phyloP scores from a whole-genome alignment of 2,797 vertebrate genomes.

The Falco naumanni region DNA sequence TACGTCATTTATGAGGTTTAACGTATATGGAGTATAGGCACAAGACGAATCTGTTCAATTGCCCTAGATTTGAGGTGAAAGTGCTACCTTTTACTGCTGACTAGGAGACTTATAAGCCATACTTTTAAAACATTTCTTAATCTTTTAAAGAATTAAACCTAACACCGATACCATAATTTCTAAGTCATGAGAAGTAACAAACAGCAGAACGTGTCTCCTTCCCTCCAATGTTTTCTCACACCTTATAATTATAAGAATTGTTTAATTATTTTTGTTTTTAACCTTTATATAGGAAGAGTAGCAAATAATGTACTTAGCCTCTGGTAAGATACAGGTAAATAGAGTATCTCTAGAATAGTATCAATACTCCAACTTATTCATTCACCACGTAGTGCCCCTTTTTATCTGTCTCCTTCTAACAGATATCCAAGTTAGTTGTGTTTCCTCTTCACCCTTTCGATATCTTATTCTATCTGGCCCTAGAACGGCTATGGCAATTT shows the following conservation, averaged over 20 bases:
- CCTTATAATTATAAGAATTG: not conserved
- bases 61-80: not conserved
- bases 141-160: not conserved
- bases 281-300: not conserved
- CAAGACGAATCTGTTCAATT: not conserved
- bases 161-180: not conserved
- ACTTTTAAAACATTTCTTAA: not conserved
- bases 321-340: not conserved
- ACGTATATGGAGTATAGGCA: not conserved
- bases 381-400: not conserved
- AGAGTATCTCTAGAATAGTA: not conserved
- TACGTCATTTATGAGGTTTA: not conserved
- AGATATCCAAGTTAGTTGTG: not conserved
- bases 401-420: not conserved
- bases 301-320: not conserved
- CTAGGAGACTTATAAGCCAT: not conserved
- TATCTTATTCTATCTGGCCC: not conserved
- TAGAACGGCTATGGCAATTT: not conserved
- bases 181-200: not conserved
- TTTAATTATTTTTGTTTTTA: too few species aligned
- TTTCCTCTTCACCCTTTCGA: not conserved
- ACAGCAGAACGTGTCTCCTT: not conserved
- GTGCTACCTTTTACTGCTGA: not conserved
- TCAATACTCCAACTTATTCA: not conserved
- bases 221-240: not conserved